Evolutionary conservation across 2,113 vertebrate species (phyloP).

Genomic region (Cephalopholis sonnerati): DNA sequence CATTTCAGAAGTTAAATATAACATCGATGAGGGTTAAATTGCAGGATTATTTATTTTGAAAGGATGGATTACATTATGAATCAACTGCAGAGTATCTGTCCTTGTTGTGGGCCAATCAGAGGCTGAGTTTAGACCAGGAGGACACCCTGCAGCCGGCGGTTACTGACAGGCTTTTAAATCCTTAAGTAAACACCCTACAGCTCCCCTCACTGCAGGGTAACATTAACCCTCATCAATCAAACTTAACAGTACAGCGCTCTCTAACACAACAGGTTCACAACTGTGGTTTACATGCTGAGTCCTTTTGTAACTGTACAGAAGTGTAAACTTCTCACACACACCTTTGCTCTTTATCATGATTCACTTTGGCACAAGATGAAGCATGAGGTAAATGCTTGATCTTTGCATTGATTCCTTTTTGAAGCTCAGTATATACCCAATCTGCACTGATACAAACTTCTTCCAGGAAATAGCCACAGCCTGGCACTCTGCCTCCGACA

Average conservation of each 20-base stretch:
- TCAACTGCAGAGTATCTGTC: not conserved
- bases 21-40: accelerated
- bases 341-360: not conserved
- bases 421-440: too few relatives aligned
- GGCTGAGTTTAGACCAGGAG: conserved; percentile 10
- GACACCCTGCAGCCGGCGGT: conserved; percentile 35
- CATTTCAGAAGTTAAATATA: not conserved
- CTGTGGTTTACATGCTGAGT: not conserved
- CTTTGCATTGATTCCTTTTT: not conserved
- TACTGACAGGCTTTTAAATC: conserved; percentile 62
- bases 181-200: conserved; percentile 54
- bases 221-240: conserved; percentile 63
- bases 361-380: not conserved
- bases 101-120: conserved; percentile 13
- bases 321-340: not conserved
- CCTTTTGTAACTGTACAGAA: not conserved
- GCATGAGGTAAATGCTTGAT: not conserved
- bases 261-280: conserved; percentile 20
- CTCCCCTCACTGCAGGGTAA: conserved; percentile 34
- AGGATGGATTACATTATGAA: not conserved
- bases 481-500: not conserved
- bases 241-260: not conserved
- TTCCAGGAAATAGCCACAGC: not conserved
- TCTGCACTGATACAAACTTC: not conserved
- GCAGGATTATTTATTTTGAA: not conserved